Base-by-base conservation (phyloP, 2,113 vertebrate genomes). In the Ptychochromis oligacanthus region DNA sequence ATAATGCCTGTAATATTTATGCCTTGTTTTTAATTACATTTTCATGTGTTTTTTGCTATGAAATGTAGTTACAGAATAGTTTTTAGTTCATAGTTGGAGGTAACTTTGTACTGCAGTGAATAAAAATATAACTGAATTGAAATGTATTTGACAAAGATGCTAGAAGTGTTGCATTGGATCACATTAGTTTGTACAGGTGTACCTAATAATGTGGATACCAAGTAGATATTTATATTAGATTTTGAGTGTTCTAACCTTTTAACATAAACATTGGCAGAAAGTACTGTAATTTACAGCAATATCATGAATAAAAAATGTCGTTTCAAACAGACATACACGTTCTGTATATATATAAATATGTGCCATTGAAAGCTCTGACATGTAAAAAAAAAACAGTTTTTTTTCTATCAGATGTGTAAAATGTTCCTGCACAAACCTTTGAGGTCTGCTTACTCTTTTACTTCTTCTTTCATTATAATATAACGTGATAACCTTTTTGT, bases 311-410 rank as follows among this genome's bases (percentile, higher is more conserved):
- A 20, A 57, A 58, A 76, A 24, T 40, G 40, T 38, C 4, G 4
- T 0, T 0, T 54, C 0, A 74, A 43, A 28, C 28, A 43, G 0
- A 59, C 11, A 18, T 43, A 0, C 34, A 26, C 28, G 22, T 77
- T 0, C 17, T 40, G 22, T 34, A 72, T 46, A 72, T 31, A 49
- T 31, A 52, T 72, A 72, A 5, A 70, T 70, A 52, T 77, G 59
- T 31, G 22, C 59, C 26, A 58, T 18, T 40, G 2, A 61, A 1
- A 2, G 2, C 43, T 61, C 6, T 20, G 52, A 58, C 15, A 7
- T 77, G 82, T 80, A 60, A 59, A 81, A 0, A 80, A 17, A 28
- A 24, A n/a, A n/a, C n/a, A n/a, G n/a, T n/a, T n/a, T n/a, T n/a
- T n/a, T n/a, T n/a, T n/a, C n/a, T 22, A 61, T 43, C 31, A 26